Conservation (phyloP, 2,113 vertebrate species). For the Misgurnus mizolepis region DNA sequence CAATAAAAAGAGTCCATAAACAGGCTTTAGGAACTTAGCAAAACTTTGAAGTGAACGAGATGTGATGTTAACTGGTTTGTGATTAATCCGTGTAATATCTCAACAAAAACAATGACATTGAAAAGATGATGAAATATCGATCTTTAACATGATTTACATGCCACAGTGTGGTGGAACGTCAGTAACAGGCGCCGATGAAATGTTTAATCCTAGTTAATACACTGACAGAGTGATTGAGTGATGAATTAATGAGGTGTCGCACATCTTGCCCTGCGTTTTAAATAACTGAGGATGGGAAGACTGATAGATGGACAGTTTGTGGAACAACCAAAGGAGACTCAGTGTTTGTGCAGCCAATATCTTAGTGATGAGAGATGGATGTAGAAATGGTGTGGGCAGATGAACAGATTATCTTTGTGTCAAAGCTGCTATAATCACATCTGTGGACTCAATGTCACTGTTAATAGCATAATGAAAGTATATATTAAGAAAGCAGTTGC, state of each 20-base stretch:
- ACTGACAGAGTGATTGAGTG: slow-evolving; percentile 62
- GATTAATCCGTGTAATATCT: neutral
- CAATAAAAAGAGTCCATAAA: slow-evolving; percentile 29
- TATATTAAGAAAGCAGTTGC: too few relatives aligned
- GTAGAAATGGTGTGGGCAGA: neutral
- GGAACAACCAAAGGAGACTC: neutral
- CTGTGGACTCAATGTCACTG: neutral
- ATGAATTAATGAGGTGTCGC: slow-evolving; percentile 60
- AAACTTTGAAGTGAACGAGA: neutral
- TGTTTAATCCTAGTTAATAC: slow-evolving; percentile 49
- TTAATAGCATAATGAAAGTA: neutral
- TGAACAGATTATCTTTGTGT: slow-evolving; percentile 2
- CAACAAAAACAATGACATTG: neutral
- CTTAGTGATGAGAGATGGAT: neutral
- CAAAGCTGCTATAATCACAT: neutral
- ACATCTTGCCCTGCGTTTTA: slow-evolving; percentile 58
- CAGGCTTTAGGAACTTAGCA: neutral
- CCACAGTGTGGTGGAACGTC: neutral
- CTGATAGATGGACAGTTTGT: too few relatives aligned
- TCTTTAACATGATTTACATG: neutral
- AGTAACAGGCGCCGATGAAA: slow-evolving; percentile 9
- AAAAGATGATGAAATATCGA: neutral
- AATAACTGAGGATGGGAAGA: slow-evolving; percentile 39
- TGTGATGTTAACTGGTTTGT: neutral
- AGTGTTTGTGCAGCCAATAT: neutral